Evolutionary conservation across 1,140 invertebrate species (phyloP).

Genomic region (Parapsyche elsis): DNA sequence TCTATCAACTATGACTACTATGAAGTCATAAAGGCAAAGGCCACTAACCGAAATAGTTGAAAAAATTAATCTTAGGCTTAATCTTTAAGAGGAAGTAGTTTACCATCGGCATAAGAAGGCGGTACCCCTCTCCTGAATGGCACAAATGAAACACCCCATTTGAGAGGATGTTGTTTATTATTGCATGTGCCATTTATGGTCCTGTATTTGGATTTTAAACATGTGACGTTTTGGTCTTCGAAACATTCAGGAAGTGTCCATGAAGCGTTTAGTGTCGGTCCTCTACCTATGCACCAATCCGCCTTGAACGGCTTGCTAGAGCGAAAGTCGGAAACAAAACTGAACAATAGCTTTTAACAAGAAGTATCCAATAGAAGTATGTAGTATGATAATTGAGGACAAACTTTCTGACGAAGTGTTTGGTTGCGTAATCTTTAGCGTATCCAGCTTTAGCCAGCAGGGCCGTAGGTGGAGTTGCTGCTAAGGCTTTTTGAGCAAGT

Average conservation of each 20-base stretch:
- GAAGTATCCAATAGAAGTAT: neutral
- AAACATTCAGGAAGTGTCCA: slow-evolving; percentile 60
- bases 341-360: neutral
- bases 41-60: too few relatives aligned
- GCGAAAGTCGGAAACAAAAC: neutral
- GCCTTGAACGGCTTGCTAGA: slow-evolving; percentile 35
- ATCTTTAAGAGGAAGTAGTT: neutral
- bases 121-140: slow-evolving; percentile 77
- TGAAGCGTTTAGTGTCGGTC: slow-evolving; percentile 63
- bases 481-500: slow-evolving; percentile 75
- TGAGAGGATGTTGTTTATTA: slow-evolving; percentile 73
- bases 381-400: too few relatives aligned
- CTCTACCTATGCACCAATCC: slow-evolving; percentile 67
- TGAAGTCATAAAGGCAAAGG: too few relatives aligned
- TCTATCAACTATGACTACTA: too few relatives aligned
- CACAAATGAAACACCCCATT: slow-evolving; percentile 79
- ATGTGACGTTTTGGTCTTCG: slow-evolving; percentile 49
- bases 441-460: slow-evolving; percentile 72
- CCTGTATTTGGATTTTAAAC: slow-evolving; percentile 70
- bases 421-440: slow-evolving; percentile 75
- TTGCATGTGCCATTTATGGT: slow-evolving; percentile 85
- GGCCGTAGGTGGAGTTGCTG: slow-evolving; percentile 69
- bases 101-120: slow-evolving; percentile 83
- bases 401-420: slow-evolving; percentile 61
- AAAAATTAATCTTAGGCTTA: too few relatives aligned